Evolutionary conservation across 2,888 invertebrate genomes (phyloP), one percentile per base, ranked within the genome.

Genomic region (Caradrina clavipalpis): DNA sequence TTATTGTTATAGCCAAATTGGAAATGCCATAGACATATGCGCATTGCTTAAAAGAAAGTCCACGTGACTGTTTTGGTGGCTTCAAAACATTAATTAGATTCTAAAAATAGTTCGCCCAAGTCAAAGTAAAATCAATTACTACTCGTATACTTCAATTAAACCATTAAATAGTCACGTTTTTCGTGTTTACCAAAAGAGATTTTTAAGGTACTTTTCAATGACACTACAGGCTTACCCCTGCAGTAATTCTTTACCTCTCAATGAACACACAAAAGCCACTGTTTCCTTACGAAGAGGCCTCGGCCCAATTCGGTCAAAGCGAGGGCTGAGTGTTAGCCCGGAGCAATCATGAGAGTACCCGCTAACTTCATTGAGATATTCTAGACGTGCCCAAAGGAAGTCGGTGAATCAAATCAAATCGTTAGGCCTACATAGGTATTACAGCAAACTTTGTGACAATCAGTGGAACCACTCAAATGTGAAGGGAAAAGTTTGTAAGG

Each of bases 331-430:
- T 49, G 17, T 60, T 53, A 54, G 66, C 77, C 67, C 21, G 55
- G 26, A 51, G 69, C 67, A 56, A 73, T 69, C 66, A 68, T 56
- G 21, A 15, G 61, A 70, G 57, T 61, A 69, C 63, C 61, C 50
- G 17, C 55, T 63, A 80, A 76, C 75, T 80, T 80, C 22, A 51
- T 77, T 65, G 72, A 70, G 65, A 68, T 62, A 68, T 75, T 68
- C 63, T 69, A 78, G 73, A 61, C 69, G 49, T 66, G 55, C 64
- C 49, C 53, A 66, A 49, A 64, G n/a, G 31, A 69, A 68, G 47
- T 70, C 55, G 19, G 49, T 62, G 55, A 74, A 80, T 73, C 63
- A 61, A 74, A 77, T 80, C 54, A 70, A 59, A 61, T 69, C 57
- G 49, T 74, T 66, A 69, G 35, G 62, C 17, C 45, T 69, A 10